These are phyloP conservation scores for Platysternon megacephalum DNA, from an alignment of 2,113 vertebrate species.

Conservation along the genomic window DNA sequence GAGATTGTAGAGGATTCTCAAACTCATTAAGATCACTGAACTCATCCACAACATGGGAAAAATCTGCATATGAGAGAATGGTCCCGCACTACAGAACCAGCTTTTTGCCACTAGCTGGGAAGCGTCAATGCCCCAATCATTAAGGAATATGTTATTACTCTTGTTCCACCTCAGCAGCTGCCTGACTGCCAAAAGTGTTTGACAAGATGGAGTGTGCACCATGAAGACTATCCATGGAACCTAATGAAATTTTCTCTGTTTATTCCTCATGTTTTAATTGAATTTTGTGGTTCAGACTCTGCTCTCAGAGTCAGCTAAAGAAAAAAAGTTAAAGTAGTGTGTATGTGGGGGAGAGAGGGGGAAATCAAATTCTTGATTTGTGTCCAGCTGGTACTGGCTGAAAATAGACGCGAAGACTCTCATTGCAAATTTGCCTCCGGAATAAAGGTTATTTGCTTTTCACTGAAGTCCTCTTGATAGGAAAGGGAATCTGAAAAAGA, in stretches of 20 bases:
- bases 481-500: conserved; percentile 68
- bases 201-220: not conserved
- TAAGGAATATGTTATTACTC: not conserved
- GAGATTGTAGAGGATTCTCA: conserved; percentile 12
- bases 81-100: conserved; percentile 10
- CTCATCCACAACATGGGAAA: conserved; percentile 21
- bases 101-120: conserved; percentile 15
- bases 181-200: not conserved
- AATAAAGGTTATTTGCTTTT: conserved; percentile 78
- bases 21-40: not conserved
- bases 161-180: not conserved
- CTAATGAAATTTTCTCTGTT: conserved; percentile 68
- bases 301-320: conserved; percentile 77
- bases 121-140: not conserved
- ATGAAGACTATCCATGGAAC: conserved; percentile 47
- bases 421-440: conserved; percentile 83
- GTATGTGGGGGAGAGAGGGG: conserved; percentile 61
- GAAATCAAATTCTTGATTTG: conserved; percentile 85
- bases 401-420: conserved; percentile 85
- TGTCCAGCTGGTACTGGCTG: conserved; percentile 82
- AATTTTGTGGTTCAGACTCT: conserved; percentile 73
- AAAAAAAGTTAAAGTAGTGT: conserved; percentile 71
- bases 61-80: conserved; percentile 24
- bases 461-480: conserved; percentile 69
- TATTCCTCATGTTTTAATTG: conserved; percentile 72